Evolutionary conservation across 37 sponge, comb jelly and placozoan species (phyloP), one percentile per base, ranked within the genome.

Genomic region (Eunapius fragilis): DNA sequence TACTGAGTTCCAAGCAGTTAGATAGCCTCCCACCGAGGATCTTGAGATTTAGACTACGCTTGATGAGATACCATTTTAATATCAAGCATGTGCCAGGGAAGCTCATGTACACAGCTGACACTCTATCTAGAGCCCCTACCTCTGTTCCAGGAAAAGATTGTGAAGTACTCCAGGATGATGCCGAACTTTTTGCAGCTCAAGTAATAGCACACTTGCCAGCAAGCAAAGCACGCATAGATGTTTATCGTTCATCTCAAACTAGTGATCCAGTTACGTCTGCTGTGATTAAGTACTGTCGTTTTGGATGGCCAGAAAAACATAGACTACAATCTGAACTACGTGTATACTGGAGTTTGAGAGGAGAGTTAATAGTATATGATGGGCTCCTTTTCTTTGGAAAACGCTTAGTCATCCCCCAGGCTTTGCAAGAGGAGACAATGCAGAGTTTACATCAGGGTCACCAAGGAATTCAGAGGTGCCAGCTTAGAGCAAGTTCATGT

Each of bases 41-140:
- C 6, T 79, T 82, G 6, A 33, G 88, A 30, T 82, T 88, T 37
- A 41, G 82, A 35, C 26, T 82, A 38, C 76, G 82, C n/a, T 37
- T 33, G 75, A 37, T 36, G 76, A 6, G 25, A 37, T 28, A 24
- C 73, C 25, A n/a, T 22, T 74, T 74, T 35, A 19, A 2, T 35
- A 47, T 80, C 70, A 24, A 25, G 9, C 82, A 87, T 25, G 77
- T 87, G 25, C 88, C 88, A 12, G 88, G 88, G 24, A 82, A 88
- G 25, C 48, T 37, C 23, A 31, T 88, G 77, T 82, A 82, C 33
- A 81, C 83, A 31, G 83, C 88, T 69, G 82, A 82, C 37, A 38
- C 83, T 22, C 70, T 82, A 41, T 88, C 83, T 25, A 67, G 82
- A 75, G 77, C 82, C 38, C 82, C 82, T 28, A 23, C 68, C n/a